These are phyloP conservation scores for Caloenas nicobarica DNA, from an alignment of 2,113 vertebrate species.

Conservation along the genomic window DNA sequence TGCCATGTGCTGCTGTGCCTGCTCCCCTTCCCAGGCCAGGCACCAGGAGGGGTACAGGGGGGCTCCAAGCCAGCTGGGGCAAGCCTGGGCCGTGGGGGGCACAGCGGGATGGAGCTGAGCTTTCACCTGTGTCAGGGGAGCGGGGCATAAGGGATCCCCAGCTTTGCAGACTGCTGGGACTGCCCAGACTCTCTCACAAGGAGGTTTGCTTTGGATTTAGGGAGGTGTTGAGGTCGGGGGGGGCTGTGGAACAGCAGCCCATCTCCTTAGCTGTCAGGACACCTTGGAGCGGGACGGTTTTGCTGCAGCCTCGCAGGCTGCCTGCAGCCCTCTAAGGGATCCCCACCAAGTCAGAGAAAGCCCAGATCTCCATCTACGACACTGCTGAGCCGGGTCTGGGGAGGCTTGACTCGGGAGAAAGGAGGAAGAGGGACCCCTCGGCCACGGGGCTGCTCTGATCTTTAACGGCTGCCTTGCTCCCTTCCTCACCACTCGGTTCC, in stretches of 20 bases:
- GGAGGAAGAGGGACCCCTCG: no score
- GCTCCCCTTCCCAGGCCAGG: background rate
- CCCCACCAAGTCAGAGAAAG: accelerated
- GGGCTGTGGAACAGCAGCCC: background rate
- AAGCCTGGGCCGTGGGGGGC: background rate
- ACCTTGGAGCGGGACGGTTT: accelerated
- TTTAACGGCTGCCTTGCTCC: background rate
- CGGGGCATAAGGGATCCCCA: accelerated
- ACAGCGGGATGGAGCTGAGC: accelerated
- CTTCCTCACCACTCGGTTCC: accelerated
- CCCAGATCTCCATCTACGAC: no score
- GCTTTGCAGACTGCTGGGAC: background rate
- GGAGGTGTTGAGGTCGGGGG: accelerated
- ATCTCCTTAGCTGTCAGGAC: background rate
- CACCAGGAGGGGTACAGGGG: accelerated
- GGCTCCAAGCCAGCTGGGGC: accelerated
- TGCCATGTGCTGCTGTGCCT: accelerated
- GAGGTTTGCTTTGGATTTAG: background rate
- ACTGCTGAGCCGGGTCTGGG: accelerated
- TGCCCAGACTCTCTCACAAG: accelerated
- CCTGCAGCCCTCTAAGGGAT: background rate
- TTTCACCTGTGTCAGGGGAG: background rate
- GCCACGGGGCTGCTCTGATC: background rate
- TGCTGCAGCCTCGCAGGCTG: accelerated
- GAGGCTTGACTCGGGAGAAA: no score